Evolutionary conservation across 1,140 invertebrate genomes (phyloP).

Genomic region (Lerema accius): DNA sequence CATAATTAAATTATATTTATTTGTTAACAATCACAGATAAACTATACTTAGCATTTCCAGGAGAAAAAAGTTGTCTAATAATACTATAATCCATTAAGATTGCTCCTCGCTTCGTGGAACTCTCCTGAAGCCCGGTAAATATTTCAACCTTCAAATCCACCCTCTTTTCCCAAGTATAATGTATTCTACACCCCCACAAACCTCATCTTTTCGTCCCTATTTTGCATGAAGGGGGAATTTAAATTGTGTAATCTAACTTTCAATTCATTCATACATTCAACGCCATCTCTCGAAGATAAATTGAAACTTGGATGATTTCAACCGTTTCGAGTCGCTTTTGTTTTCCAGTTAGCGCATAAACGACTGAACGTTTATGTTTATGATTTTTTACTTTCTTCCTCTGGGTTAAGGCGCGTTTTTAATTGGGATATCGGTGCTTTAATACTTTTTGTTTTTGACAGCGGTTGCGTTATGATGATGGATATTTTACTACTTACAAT

Average conservation of each 20-base stretch:
- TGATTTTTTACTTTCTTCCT: neutral
- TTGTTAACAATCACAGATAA: too few species aligned
- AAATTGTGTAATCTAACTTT: conserved; percentile 83
- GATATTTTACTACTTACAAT: too few species aligned
- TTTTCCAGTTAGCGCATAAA: conserved; percentile 15
- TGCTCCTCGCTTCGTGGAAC: conserved; percentile 70
- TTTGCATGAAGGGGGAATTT: conserved; percentile 82
- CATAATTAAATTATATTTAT: too few species aligned
- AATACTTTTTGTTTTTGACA: conserved; percentile 21
- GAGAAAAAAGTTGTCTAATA: conserved; percentile 66
- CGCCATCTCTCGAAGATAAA: conserved; percentile 80
- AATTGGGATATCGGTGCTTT: neutral
- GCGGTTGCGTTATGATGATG: too few species aligned
- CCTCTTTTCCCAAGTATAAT: conserved; percentile 63
- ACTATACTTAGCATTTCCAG: too few species aligned
- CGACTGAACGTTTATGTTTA: neutral
- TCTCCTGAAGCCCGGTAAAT: conserved; percentile 76
- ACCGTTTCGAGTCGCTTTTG: conserved; percentile 57
- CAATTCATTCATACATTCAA: conserved; percentile 82
- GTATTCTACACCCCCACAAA: conserved; percentile 71
- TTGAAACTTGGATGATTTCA: conserved; percentile 74
- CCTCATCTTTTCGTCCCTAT: conserved; percentile 79
- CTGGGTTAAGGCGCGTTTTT: neutral
- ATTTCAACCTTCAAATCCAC: conserved; percentile 63
- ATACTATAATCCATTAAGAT: conserved; percentile 80